These are phyloP conservation scores for Ophion obscuratus DNA, from an alignment of 2,888 invertebrate species.

Conservation along the genomic window DNA sequence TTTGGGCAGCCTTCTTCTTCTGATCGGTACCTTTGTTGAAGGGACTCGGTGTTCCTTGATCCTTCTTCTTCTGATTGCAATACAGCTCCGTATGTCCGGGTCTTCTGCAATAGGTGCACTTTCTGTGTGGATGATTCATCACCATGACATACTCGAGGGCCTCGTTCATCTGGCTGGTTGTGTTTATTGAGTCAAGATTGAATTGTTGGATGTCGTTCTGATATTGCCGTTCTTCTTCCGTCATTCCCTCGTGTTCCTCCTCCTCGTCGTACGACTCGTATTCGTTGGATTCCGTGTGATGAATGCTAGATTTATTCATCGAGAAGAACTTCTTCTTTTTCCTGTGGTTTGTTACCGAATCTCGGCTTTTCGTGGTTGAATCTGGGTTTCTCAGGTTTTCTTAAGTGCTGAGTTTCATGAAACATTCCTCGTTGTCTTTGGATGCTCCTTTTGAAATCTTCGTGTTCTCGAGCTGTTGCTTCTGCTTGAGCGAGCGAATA, in stretches of 20 bases:
- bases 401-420: conserved; percentile 27
- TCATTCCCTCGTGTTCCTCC: conserved; percentile 3
- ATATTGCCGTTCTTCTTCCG: conserved; percentile 37
- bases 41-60: conserved; percentile 45
- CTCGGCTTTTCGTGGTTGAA: conserved; percentile 25
- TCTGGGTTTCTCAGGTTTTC: conserved; percentile 20
- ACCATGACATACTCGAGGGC: conserved; percentile 44
- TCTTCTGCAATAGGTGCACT: conserved; percentile 42
- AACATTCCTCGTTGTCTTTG: conserved; percentile 54
- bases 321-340: conserved; percentile 26
- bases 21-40: conserved; percentile 39
- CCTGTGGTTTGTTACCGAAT: conserved; percentile 15
- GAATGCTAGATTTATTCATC: conserved; percentile 35
- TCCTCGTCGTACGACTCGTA: conserved; percentile 21
- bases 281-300: conserved; percentile 10
- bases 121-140: conserved; percentile 46
- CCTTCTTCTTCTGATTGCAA: conserved; percentile 48
- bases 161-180: conserved; percentile 25
- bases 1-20: not conserved
- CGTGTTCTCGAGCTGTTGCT: conserved; percentile 44
- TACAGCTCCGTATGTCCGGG: conserved; percentile 45
- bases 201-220: conserved; percentile 42
- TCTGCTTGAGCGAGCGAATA: conserved; percentile 51
- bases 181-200: conserved; percentile 41
- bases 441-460: conserved; percentile 54